Base-by-base conservation (phyloP, 2,888 invertebrate species). In the Petrolisthes cinctipes region DNA sequence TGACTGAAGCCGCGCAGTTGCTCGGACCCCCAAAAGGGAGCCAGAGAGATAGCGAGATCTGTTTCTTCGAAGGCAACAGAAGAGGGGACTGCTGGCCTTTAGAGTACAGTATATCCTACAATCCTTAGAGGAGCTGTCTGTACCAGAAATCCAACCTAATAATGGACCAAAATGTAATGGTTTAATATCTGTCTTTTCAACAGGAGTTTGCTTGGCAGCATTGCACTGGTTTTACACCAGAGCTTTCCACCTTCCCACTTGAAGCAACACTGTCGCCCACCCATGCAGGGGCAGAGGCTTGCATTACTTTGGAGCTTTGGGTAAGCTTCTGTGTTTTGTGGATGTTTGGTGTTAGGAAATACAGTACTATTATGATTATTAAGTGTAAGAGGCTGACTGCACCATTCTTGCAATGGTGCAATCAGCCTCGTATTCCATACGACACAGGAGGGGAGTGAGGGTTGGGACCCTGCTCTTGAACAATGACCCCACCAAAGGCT, bases 131-230 rank as follows among this genome's bases (percentile, higher is more conserved):
- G 37, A 37, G 37, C 37, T 37, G 37, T 37, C 37, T 37, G 37
- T 37, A 37, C 37, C 37, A 37, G 37, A 37, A 37, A n/a, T n/a
- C n/a, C n/a, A n/a, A n/a, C n/a, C 37, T 37, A 37, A 37, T 37
- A 37, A 37, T 37, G 37, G 37, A 37, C 37, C 37, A 37, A 37
- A 37, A 37, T 37, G 37, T 37, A 37, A 37, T 73, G 17, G 37
- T 17, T n/a, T 73, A 11, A 54, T 37, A n/a, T 54, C n/a, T 54
- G 56, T 75, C 14, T 53, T 20, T 75, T 37, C 51, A 17, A 76
- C 86, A 89, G 89, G 84, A 89, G 66, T 20, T 78, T 1, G 89
- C 82, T 57, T 71, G 86, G 84, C 86, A 86, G 51, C 86, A 86
- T 20, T 89, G 89, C 53, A 89, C 86, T 1, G 89, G 86, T n/a